Percentiles rank a stretch among this genome's conserved stretches.
Conservation (phyloP, 2,888 invertebrate genomes). For the Leucoptera coffeella region DNA sequence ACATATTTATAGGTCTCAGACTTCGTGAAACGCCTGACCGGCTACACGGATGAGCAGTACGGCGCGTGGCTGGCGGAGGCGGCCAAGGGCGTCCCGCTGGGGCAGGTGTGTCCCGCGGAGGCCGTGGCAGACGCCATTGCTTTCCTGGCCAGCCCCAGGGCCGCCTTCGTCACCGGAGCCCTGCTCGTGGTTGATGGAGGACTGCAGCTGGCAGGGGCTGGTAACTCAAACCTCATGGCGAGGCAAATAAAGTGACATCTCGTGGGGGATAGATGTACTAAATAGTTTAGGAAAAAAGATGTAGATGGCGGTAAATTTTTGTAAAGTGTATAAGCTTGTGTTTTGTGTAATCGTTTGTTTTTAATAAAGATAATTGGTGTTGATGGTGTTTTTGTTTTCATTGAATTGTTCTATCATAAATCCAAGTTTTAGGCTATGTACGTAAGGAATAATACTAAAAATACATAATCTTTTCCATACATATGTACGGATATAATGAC, state of each 20-base stretch:
- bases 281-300: no score
- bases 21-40: conserved; percentile 68
- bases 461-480: no score
- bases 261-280: no score
- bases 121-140: conserved; percentile 76
- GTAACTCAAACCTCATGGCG: conserved; percentile 3
- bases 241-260: conserved; percentile 3
- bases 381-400: no score
- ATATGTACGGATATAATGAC: no score
- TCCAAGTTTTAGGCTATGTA: no score
- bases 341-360: no score
- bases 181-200: conserved; percentile 6
- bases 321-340: no score
- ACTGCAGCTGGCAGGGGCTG: conserved; percentile 4
- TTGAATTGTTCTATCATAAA: no score
- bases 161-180: conserved; percentile 74
- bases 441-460: no score
- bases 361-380: no score
- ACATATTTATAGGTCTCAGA: conserved; percentile 79
- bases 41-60: conserved; percentile 5
- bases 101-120: conserved; percentile 9
- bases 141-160: conserved; percentile 71
- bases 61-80: conserved; percentile 3
- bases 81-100: conserved; percentile 52
- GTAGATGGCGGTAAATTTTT: no score